These are phyloP conservation scores for Perca fluviatilis DNA, from an alignment of 2,113 vertebrate species.

Conservation along the genomic window DNA sequence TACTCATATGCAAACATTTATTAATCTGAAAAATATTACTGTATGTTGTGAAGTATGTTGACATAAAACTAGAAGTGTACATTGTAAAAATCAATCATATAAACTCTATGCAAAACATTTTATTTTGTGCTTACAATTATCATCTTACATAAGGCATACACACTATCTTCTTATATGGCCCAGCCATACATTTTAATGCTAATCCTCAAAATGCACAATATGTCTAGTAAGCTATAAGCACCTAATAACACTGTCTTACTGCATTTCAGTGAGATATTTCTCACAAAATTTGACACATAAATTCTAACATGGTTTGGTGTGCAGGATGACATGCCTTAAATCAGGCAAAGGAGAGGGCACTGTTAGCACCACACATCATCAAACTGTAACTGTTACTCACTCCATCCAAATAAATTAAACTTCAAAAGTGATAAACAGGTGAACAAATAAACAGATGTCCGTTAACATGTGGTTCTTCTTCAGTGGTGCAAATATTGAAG, in stretches of 20 bases:
- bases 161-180: constrained; percentile 71
- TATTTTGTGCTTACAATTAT: constrained; percentile 79
- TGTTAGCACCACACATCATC: constrained; percentile 53
- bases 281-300: constrained; percentile 49
- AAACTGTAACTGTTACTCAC: constrained; percentile 57
- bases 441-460: constrained; percentile 46
- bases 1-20: neutral
- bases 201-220: constrained; percentile 51
- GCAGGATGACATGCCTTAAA: constrained; percentile 21
- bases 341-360: constrained; percentile 44
- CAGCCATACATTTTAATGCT: constrained; percentile 73
- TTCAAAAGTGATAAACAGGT: constrained; percentile 51
- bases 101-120: constrained; percentile 67
- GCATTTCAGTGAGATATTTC: constrained; percentile 53
- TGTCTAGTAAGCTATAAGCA: constrained; percentile 56
- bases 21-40: neutral
- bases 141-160: constrained; percentile 56
- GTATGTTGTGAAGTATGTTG: neutral
- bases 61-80: neutral
- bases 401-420: constrained; percentile 75
- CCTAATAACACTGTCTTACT: constrained; percentile 58
- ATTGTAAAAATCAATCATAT: constrained; percentile 20
- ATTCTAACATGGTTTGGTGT: constrained; percentile 26
- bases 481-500: constrained; percentile 45
- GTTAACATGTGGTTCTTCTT: constrained; percentile 30